Conservation (phyloP, 1,140 invertebrate genomes). For the Drosophila ironensis region DNA sequence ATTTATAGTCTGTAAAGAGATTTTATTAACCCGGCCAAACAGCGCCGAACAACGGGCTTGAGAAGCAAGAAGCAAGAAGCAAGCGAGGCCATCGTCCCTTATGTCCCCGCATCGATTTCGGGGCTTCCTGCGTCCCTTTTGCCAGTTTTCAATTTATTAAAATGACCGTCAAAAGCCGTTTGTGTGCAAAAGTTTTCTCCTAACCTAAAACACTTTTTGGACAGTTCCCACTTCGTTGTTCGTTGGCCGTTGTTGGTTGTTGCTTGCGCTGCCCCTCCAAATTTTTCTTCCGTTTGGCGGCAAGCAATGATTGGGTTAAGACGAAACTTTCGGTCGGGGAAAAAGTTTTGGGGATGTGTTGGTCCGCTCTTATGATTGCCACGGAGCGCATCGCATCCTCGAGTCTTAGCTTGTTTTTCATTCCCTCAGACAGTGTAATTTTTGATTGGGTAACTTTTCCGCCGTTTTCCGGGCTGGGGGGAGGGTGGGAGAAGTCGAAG, state of each 20-base stretch:
- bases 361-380: constrained; percentile 57
- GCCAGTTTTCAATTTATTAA: constrained; percentile 75
- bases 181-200: constrained; percentile 62
- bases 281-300: constrained; percentile 14
- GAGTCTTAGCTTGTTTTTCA: constrained; percentile 42
- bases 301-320: constrained; percentile 37
- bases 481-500: constrained; percentile 31
- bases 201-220: constrained; percentile 75
- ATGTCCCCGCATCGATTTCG: constrained; percentile 42
- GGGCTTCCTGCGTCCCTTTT: constrained; percentile 31
- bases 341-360: constrained; percentile 32
- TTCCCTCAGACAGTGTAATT: constrained; percentile 47
- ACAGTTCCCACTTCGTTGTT: constrained; percentile 48
- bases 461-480: neutral
- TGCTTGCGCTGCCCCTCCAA: too few species aligned
- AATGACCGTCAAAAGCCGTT: constrained; percentile 76
- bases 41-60: too few species aligned
- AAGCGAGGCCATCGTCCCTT: constrained; percentile 24
- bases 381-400: constrained; percentile 28
- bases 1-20: constrained; percentile 77
- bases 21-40: constrained; percentile 70
- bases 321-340: constrained; percentile 28
- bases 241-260: too few species aligned
- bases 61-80: constrained; percentile 17
- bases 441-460: constrained; percentile 58